Evolutionary conservation across 2,888 invertebrate species (phyloP), one percentile per base, ranked within the genome.

Genomic region (Phoenoteleia sp.): DNA sequence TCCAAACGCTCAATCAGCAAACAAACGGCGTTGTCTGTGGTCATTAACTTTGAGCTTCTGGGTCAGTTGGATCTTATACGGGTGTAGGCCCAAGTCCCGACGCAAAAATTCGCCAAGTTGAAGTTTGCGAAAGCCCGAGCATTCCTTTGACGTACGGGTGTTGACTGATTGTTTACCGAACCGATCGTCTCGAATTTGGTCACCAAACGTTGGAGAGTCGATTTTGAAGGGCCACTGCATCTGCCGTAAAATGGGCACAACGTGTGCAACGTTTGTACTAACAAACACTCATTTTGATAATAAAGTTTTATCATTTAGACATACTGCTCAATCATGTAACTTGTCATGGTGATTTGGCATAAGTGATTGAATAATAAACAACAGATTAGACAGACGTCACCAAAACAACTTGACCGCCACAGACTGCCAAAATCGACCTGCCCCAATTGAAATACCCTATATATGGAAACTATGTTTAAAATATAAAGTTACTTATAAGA

Each of bases 171-270:
- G 58, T 19, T 56, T 29, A 56, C 33, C 33, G 56, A 56, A 33
- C 56, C 56, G 56, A 5, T 58, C 58, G n/a, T 36, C 39, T 36
- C 21, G 39, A 58, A 36, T 58, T 58, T 58, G 58, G 21, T 1
- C 58, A 36, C 33, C 58, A 36, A 58, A 58, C 36, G 58, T 36
- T 58, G 58, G 21, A 58, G 21, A 58, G 36, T 58, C 36, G 36
- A 36, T 36, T 58, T 36, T 58, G 56, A 58, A 58, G 36, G 58
- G 21, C 58, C 36, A 36, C 58, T 13, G 19, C 58, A 21, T 58
- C 36, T 36, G 39, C 58, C 36, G 36, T 36, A 58, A 29, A 58
- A 58, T 56, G 9, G 19, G 19, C 19, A 6, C 56, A 19, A 56
- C 56, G 33, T 13, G 4, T n/a, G 52, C n/a, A 52, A 52, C 25